A percentile compares a stretch with the other conserved stretches of the same genome.
These are phyloP conservation scores for Drosophila aldrichi DNA, from an alignment of 2,888 invertebrate genomes.

Conservation along the genomic window DNA sequence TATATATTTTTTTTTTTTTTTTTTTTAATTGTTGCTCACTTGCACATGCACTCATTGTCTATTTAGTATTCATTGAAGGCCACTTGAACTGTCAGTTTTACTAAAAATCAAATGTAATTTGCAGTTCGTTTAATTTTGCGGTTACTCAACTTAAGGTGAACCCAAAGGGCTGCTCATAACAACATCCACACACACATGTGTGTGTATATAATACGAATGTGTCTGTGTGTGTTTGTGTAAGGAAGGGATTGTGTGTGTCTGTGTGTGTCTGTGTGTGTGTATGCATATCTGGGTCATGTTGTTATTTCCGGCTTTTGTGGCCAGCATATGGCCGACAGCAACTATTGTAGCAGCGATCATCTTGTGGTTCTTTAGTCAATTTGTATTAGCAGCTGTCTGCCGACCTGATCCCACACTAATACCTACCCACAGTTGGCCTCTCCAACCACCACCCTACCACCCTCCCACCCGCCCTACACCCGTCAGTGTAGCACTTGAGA, in stretches of 20 bases:
- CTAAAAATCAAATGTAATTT: slow-evolving; percentile 41
- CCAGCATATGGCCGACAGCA: slow-evolving; percentile 48
- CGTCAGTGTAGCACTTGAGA: slow-evolving; percentile 19
- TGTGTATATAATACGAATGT: not conserved
- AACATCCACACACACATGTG: slow-evolving; percentile 23
- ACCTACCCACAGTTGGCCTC: not conserved
- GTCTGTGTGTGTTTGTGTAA: slow-evolving; percentile 15
- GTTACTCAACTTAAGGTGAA: slow-evolving; percentile 38
- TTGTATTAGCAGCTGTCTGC: slow-evolving; percentile 58
- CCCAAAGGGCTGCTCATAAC: slow-evolving; percentile 38
- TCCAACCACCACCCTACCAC: no score
- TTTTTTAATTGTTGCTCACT: no score
- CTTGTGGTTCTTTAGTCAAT: slow-evolving; percentile 65
- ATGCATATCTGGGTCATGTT: slow-evolving; percentile 72
- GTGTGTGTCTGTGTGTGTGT: slow-evolving; percentile 8
- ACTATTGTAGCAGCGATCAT: slow-evolving; percentile 51
- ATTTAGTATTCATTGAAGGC: slow-evolving; percentile 9
- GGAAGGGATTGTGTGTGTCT: slow-evolving; percentile 7
- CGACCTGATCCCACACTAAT: not conserved
- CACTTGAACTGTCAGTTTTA: slow-evolving; percentile 1
- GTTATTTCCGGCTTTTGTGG: slow-evolving; percentile 77
- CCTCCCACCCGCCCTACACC: not conserved
- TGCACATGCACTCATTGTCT: not conserved
- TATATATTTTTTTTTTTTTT: no score
- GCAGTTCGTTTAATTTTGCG: slow-evolving; percentile 36